Evolutionary conservation across 2,113 vertebrate species (phyloP), one percentile per base, ranked within the genome.

Genomic region (Pangasianodon gigas): DNA sequence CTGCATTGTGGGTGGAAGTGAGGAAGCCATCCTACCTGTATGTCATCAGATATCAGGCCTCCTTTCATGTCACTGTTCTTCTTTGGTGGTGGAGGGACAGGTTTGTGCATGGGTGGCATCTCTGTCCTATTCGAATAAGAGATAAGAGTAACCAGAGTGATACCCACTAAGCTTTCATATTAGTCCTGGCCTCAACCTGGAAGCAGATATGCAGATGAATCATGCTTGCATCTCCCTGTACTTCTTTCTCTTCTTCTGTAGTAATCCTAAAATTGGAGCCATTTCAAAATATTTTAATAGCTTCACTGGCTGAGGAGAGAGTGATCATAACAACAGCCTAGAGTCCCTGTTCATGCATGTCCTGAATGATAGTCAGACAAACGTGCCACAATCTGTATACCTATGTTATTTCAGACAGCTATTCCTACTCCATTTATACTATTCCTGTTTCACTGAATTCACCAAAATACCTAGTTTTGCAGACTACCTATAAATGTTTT

Each of bases 21-120:
- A 75, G 48, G 6, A 24, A 54, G 0, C 16, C 54, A 18, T 46
- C 94, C 82, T 96, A 98, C 97, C 97, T 98, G 98, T 93, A 98
- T 97, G 91, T 97, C 97, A 18, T 97, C 97, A 26, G 97, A 96
- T 41, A 95, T 97, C 94, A 97, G 92, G 92, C 96, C 96, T 82
- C 96, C 96, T 95, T 97, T 97, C 94, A 94, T 92, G 79, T 98
- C 97, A 10, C 95, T 95, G 93, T 95, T 97, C 95, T 96, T 95
- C 67, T 97, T 97, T 10, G 94, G 95, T 46, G 96, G 97, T 2
- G 95, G 95, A 85, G 97, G 97, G 91, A 95, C 96, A 0, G 96
- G 97, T 91, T 98, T 98, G 94, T 97, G 97, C 74, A 97, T 95
- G 0, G 97, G 95, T 56, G 97, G 96, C 89, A 97, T 94, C 93